Evolutionary conservation across 1,140 invertebrate species (phyloP).

Genomic region (Orchestia grillus): DNA sequence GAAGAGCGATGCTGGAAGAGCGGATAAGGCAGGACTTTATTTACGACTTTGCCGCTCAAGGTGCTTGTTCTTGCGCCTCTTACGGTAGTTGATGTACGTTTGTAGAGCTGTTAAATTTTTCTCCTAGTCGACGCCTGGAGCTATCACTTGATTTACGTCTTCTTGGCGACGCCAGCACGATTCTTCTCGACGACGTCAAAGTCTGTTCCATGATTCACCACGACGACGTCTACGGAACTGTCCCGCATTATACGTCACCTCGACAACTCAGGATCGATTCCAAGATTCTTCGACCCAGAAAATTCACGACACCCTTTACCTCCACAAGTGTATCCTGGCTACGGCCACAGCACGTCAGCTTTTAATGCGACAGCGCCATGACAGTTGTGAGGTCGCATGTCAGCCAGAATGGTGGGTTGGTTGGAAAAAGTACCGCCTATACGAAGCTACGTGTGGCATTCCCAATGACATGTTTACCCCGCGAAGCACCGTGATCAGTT

Average conservation of each 20-base stretch:
- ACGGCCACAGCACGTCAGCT: background rate
- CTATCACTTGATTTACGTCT: too few relatives aligned
- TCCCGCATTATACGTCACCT: too few relatives aligned
- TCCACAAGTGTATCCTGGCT: background rate
- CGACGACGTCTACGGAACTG: too few relatives aligned
- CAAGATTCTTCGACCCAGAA: too few relatives aligned
- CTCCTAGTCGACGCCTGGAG: too few relatives aligned
- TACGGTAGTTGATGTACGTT: background rate
- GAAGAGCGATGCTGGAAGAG: background rate
- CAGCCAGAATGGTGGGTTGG: background rate
- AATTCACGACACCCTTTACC: background rate
- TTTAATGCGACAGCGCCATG: background rate
- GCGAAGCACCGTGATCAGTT: too few relatives aligned
- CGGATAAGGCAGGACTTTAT: background rate
- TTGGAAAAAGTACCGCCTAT: background rate
- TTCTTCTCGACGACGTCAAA: too few relatives aligned
- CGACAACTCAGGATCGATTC: too few relatives aligned
- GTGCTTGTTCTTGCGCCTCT: background rate
- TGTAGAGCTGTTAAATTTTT: background rate
- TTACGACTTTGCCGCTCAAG: background rate
- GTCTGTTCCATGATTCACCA: too few relatives aligned
- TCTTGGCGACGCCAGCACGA: too few relatives aligned
- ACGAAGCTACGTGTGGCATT: too few relatives aligned
- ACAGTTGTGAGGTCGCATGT: background rate
- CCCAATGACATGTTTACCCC: too few relatives aligned